Evolutionary conservation across 1,140 invertebrate genomes (phyloP), one percentile per base, ranked within the genome.

Genomic region (Vanessa tameamea): DNA sequence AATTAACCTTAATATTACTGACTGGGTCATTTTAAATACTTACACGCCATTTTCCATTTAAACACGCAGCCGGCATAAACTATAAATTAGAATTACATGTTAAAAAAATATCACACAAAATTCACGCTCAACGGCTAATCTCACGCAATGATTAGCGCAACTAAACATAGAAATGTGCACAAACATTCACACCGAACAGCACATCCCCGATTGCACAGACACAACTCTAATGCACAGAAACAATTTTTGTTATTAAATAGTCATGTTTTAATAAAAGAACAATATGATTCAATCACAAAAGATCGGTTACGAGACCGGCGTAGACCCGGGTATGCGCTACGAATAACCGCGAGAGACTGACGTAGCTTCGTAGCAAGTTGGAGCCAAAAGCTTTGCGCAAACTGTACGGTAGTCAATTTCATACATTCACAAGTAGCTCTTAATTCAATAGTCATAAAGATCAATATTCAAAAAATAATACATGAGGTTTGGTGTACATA

Each of bases 301-400:
- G 73, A 67, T 64, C 15, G 7, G n/a, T 7, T 67, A 47, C 16
- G 61, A 64, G 26, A 65, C 65, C 53, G 37, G 68, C 84, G 82
- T 82, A 85, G 82, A 71, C 72, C 71, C 80, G 73, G 23, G 20
- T 43, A 47, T 23, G 16, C 51, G 75, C 79, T 86, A 82, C 81
- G 75, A 76, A 65, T 64, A 64, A 26, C 72, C 59, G 83, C 82
- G 82, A 84, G 78, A 77, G 65, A 86, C 85, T 88, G 85, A 87
- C 85, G 86, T 88, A 88, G 80, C 77, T 72, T 68, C 72, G 76
- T 77, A 75, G 64, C 70, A 72, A 78, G 78, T 86, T 86, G 84
- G 82, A 83, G 81, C 83, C 81, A 87, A 87, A 82, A 73, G 80
- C 70, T 83, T 83, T 87, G 87, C 84, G 87, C 87, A 87, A 78